Percentiles rank a stretch among this genome's conserved stretches.
Evolutionary conservation across 2,888 invertebrate genomes (phyloP).

Genomic region (Cataglyphis cursor): DNA sequence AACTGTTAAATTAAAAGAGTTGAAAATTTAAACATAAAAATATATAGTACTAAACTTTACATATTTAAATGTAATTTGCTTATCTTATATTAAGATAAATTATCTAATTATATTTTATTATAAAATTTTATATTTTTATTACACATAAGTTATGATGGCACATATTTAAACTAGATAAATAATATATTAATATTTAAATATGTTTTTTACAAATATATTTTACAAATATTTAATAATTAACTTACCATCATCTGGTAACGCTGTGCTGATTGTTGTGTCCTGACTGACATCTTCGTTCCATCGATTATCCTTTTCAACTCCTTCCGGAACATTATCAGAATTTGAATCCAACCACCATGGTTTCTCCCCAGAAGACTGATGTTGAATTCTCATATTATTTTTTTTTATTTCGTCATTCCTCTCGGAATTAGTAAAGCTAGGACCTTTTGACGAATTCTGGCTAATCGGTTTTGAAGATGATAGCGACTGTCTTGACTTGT

Average conservation of each 20-base stretch:
- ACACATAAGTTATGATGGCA: background rate
- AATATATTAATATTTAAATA: background rate
- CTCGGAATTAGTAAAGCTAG: slow-evolving; percentile 76
- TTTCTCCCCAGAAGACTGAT: slow-evolving; percentile 81
- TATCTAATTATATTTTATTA: background rate
- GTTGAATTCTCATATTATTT: slow-evolving; percentile 64
- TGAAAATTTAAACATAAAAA: background rate
- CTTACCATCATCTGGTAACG: slow-evolving; percentile 85
- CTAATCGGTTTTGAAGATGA: slow-evolving; percentile 73
- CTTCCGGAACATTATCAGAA: slow-evolving; percentile 85
- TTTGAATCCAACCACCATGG: slow-evolving; percentile 86
- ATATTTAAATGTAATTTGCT: background rate
- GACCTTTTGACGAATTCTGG: slow-evolving; percentile 74
- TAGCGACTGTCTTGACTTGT: slow-evolving; percentile 68
- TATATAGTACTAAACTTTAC: background rate
- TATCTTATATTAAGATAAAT: background rate
- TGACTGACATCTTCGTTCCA: slow-evolving; percentile 84
- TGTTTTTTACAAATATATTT: background rate
- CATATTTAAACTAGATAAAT: background rate
- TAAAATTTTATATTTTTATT: background rate
- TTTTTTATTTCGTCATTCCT: slow-evolving; percentile 64
- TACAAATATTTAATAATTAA: slow-evolving; percentile 2
- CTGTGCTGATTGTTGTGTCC: slow-evolving; percentile 84
- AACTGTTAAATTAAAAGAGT: background rate
- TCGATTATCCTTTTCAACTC: slow-evolving; percentile 79